Base-by-base conservation (phyloP, 2,113 vertebrate species). In the Notarius lentiginosus region DNA sequence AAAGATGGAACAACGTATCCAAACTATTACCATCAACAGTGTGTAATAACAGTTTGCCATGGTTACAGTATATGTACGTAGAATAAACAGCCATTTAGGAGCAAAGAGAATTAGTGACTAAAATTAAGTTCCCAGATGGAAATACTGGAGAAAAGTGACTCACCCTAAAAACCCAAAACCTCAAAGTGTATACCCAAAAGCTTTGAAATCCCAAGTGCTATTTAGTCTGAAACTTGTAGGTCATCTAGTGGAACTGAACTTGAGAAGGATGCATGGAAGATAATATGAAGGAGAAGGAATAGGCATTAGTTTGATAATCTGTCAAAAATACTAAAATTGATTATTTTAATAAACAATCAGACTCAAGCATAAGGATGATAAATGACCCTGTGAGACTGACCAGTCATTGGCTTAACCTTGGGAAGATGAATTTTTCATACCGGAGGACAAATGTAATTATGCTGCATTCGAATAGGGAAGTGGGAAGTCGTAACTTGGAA, bases 111-210 rank as follows among this genome's bases (percentile, higher is more conserved):
- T 18, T 53, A 7, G 8, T 34, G 51, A 56, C 9, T 79, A 7
- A 51, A 53, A 79, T 79, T 55, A 75, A 34, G 53, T 79, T 15
- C 27, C 66, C 86, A 84, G 53, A 73, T 73, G 27, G n/a, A 80
- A 79, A 24, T 30, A 12, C 18, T 34, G 17, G 60, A 65, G 41
- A 55, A n/a, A 34, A 79, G 17, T 58, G 88, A 89, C 30, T 77
- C 70, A 75, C 27, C 65, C 82, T 18, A 10, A 30, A 86, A 84
- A 51, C 55, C 41, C 58, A 41, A 76, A 85, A 79, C 60, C 73
- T 77, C 22, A 7, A 65, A 75, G 79, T 30, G 72, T 53, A 72
- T 65, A 70, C 75, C 82, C 81, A 79, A 87, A 80, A 72, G n/a
- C 11, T 47, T 60, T 65, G 20, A 70, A 87, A 73, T 83, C 14